phyloP scores from a whole-genome alignment of 2,888 invertebrate genomes.

The Lapara coniferarum region DNA sequence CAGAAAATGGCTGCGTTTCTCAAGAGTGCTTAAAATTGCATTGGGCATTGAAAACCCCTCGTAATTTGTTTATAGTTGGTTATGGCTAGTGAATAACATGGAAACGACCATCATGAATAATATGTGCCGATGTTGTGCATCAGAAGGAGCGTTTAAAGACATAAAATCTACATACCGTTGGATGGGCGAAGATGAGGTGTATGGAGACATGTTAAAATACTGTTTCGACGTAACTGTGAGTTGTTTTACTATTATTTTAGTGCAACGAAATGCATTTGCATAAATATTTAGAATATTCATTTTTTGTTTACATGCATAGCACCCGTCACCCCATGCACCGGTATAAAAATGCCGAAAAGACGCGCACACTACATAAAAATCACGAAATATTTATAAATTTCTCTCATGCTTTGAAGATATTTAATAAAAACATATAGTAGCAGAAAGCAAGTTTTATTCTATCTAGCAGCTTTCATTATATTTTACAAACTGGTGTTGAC shows the following conservation, averaged over 20 bases:
- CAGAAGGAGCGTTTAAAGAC: conserved; percentile 74
- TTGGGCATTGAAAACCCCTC: conserved; percentile 1
- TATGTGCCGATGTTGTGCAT: conserved; percentile 77
- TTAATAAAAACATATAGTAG: too few relatives aligned
- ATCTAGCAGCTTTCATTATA: too few relatives aligned
- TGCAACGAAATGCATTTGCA: neutral
- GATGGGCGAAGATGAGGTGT: conserved; percentile 77
- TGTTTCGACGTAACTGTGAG: conserved; percentile 75
- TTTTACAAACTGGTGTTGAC: too few relatives aligned
- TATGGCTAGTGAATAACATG: conserved; percentile 46
- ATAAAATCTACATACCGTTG: conserved; percentile 66
- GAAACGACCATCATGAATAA: conserved; percentile 57
- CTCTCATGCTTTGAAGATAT: too few relatives aligned
- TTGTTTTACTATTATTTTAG: conserved; percentile 28
- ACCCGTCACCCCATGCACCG: too few relatives aligned
- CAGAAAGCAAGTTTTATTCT: too few relatives aligned
- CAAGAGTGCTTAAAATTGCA: conserved; percentile 4
- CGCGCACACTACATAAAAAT: too few relatives aligned
- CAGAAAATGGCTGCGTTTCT: conserved; percentile 33
- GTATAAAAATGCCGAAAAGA: too few relatives aligned
- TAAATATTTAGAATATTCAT: neutral
- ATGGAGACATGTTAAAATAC: conserved; percentile 72
- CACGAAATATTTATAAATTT: too few relatives aligned
- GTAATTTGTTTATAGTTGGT: conserved; percentile 45
- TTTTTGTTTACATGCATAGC: too few relatives aligned